Conservation (phyloP, 2,888 invertebrate genomes). For the Acholoe squamosa region DNA sequence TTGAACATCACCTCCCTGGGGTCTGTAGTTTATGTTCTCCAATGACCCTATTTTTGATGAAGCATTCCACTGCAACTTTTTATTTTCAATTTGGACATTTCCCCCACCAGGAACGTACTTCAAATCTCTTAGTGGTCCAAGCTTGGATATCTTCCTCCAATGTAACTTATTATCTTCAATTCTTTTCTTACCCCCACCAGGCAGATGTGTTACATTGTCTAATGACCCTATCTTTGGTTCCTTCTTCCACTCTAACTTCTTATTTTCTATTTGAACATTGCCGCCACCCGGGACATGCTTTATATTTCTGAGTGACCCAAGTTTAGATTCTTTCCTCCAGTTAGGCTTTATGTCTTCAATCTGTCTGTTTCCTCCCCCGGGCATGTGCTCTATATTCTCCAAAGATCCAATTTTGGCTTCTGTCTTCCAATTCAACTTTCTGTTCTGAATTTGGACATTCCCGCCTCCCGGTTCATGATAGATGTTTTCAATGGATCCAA, state of each 20-base stretch:
- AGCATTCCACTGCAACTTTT: slow-evolving; percentile 13
- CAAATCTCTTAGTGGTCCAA: not conserved
- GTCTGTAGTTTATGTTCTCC: slow-evolving; percentile 69
- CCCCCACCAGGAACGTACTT: slow-evolving; percentile 31
- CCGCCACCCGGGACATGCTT: slow-evolving; percentile 73
- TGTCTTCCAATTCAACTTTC: slow-evolving; percentile 25
- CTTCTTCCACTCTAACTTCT: slow-evolving; percentile 85
- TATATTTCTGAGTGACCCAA: slow-evolving; percentile 74
- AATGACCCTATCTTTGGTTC: slow-evolving; percentile 94
- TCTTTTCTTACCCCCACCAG: slow-evolving; percentile 95
- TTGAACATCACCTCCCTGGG: slow-evolving; percentile 71
- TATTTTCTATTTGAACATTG: slow-evolving; percentile 70
- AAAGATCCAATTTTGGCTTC: not conserved
- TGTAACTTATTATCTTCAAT: slow-evolving; percentile 69
- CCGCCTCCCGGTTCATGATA: not conserved
- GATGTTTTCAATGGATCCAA: not conserved
- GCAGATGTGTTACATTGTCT: slow-evolving; percentile 91
- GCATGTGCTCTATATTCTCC: not conserved
- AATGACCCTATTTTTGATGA: slow-evolving; percentile 8
- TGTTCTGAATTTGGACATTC: not conserved
- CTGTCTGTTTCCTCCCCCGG: not conserved
- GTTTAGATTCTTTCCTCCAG: slow-evolving; percentile 73
- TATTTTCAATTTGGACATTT: not conserved
- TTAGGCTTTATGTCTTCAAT: slow-evolving; percentile 46
- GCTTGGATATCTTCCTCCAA: slow-evolving; percentile 21